Conservation (phyloP, 2,113 vertebrate species). For the Telmatochromis sp. region DNA sequence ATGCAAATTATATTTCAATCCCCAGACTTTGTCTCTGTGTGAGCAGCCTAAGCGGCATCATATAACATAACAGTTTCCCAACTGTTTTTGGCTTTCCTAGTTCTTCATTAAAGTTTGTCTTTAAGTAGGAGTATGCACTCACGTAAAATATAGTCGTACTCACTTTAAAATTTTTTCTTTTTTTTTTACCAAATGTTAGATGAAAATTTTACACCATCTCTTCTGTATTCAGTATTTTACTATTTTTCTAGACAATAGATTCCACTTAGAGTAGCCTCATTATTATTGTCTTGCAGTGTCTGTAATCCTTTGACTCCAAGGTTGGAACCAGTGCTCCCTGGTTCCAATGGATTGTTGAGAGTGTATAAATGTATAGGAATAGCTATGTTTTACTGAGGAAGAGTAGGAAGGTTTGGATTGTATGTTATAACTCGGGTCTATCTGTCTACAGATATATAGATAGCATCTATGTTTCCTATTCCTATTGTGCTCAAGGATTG, state of each 20-base stretch:
- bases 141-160: background rate
- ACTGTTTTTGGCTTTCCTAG: background rate
- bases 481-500: background rate
- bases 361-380: background rate
- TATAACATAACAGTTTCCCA: background rate
- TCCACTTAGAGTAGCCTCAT: background rate
- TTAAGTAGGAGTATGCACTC: background rate
- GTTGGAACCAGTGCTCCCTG: background rate
- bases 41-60: background rate
- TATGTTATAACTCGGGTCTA: background rate
- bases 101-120: background rate
- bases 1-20: conserved; percentile 44
- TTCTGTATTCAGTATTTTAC: background rate
- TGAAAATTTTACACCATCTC: background rate
- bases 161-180: background rate
- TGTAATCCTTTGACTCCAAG: background rate
- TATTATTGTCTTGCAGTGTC: background rate
- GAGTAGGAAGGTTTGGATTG: background rate
- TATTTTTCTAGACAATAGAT: background rate
- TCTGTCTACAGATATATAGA: background rate
- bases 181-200: background rate
- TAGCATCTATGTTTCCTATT: background rate
- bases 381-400: background rate
- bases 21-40: conserved; percentile 4
- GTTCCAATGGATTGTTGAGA: background rate